Base-by-base conservation (phyloP, 2,797 vertebrate genomes). In the Cryptoprocta ferox region DNA sequence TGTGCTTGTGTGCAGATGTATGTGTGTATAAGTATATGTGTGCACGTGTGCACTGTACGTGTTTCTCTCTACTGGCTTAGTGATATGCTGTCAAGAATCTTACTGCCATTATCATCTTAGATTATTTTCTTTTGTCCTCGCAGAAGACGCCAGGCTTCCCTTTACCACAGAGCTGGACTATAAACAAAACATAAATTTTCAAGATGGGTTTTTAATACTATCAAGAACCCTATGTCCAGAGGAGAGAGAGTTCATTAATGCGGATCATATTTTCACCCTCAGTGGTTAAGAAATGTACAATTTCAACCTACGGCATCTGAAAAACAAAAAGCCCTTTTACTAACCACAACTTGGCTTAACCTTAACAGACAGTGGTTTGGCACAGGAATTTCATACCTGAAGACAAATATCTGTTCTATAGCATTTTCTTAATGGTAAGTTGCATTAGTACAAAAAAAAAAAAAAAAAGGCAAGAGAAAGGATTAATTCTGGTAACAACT, bases 321-420 rank as follows among this genome's bases (percentile, higher is more conserved):
- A 73, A 0, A 48, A 30, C 42, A 83, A 83, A 83, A 53, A 82
- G 15, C 0, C 13, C 35, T 89, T 80, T 80, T 28, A 48, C 65
- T 92, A 80, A 82, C n/a, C 21, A 91, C 15, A 76, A 39, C 2
- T 32, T 84, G 78, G 59, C 85, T 91, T 90, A 75, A n/a, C 7
- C 85, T 89, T 90, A 75, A 37, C 7, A 42, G 26, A 91, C 13
- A 78, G 50, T 59, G 19, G 6, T 50, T 45, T 82, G n/a, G 14
- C 26, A 88, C 4, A 91, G 66, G 28, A 86, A 91, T 12, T 71
- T 12, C 32, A 83, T 65, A 66, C 10, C 32, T 91, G 14, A 86
- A 78, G n/a, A 95, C 56, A 95, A 89, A 92, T 42, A 59, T 32
- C 19, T 91, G 37, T 78, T 79, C 75, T 65, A 89, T 50, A 92